Base-by-base conservation (phyloP, 2,888 invertebrate species). In the Drosophila mimica region DNA sequence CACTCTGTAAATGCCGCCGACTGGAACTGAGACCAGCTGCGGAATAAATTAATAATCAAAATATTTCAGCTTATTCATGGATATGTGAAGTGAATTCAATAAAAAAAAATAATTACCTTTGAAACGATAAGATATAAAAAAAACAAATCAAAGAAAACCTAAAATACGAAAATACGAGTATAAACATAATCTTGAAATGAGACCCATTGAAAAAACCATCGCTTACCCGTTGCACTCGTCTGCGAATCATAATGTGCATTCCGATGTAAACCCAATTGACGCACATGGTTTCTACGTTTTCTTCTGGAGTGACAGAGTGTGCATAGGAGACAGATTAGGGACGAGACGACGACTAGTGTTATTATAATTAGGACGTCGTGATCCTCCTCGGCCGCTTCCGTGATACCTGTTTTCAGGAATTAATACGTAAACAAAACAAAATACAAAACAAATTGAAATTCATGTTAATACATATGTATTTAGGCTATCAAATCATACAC, bases 291-390 rank as follows among this genome's bases (percentile, higher is more conserved):
- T 79, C 92, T 93, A 91, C 93, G 93, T 91, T 93, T 93, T 93
- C 93, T 93, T 93, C 92, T 93, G 93, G 93, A 93, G 93, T 93
- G 93, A 93, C 92, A 93, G 83, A 93, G 93, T 92, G 92, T 93
- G 93, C 93, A 93, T 92, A 93, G 93, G 93, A 93, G 93, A 93
- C 93, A 93, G 90, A 93, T 93, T 93, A 93, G 93, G 93, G 92
- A 93, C 93, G 91, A 93, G 92, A 89, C 93, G 93, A 92, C 93
- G 93, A 92, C 91, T 91, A 93, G 92, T 91, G 92, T 92, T 92
- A 92, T 92, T 91, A 93, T 93, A 90, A 93, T 93, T 91, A 93
- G 92, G 91, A 93, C 93, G 92, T 92, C 93, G 93, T 93, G 93
- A 92, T 93, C 93, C 92, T 93, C 93, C 93, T 92, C 92, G 89